These are phyloP conservation scores for Progne subis DNA, from an alignment of 2,113 vertebrate genomes.

Conservation along the genomic window DNA sequence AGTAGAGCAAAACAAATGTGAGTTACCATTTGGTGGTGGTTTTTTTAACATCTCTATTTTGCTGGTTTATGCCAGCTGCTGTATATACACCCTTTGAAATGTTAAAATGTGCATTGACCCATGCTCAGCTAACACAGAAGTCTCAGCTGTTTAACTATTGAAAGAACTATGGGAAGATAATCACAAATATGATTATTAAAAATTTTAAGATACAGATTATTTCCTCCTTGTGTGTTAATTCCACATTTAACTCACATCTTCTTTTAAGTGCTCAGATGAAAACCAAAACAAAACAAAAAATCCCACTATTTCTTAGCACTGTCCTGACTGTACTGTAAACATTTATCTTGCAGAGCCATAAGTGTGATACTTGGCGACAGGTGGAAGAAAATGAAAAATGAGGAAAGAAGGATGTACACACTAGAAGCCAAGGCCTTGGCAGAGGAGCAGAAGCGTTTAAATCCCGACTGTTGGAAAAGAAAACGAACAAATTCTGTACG, in stretches of 20 bases:
- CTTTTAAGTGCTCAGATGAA: background rate
- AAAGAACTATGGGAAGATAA: background rate
- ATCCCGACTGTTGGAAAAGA: slow-evolving; percentile 99
- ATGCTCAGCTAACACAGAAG: background rate
- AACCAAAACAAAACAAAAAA: background rate
- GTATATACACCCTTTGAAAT: background rate
- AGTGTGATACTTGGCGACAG: slow-evolving; percentile 98
- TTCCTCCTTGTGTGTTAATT: background rate
- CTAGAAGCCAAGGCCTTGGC: slow-evolving; percentile 98
- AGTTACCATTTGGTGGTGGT: background rate
- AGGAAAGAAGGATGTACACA: slow-evolving; percentile 95
- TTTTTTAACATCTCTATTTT: background rate
- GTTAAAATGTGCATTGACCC: background rate
- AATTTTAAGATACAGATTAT: background rate
- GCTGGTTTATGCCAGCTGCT: background rate
- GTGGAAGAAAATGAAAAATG: slow-evolving; percentile 99
- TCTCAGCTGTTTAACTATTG: background rate
- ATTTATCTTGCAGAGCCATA: slow-evolving; percentile 88
- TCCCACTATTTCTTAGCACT: background rate
- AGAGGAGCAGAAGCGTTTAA: slow-evolving; percentile 97
- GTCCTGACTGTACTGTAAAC: slow-evolving; percentile 33
- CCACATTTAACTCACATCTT: background rate
- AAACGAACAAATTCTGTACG: slow-evolving; percentile 98
- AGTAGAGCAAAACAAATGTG: background rate
- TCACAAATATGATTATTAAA: background rate